Evolutionary conservation across 2,797 vertebrate genomes (phyloP).

Genomic region (Lepilemur septentrionalis): DNA sequence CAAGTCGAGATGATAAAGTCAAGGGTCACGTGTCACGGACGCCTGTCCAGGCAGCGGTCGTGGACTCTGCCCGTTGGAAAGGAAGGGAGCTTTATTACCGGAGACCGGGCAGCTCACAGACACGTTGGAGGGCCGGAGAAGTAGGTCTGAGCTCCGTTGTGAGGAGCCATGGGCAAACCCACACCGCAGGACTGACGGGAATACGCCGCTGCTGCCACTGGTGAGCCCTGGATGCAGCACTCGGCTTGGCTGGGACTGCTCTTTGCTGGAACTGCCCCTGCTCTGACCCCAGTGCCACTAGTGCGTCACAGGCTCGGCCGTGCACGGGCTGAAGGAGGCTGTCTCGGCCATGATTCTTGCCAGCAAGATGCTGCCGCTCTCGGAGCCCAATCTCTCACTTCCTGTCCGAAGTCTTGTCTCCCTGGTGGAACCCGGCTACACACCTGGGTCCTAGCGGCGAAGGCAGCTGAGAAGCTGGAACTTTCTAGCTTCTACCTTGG

Average conservation of each 20-base stretch:
- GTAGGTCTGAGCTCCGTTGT: not conserved
- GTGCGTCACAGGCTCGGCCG: not conserved
- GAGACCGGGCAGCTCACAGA: not conserved
- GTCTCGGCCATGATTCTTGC: not conserved
- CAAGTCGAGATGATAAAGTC: not conserved
- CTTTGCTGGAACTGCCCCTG: not conserved
- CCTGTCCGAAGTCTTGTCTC: not conserved
- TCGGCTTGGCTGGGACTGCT: not conserved
- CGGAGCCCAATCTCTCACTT: not conserved
- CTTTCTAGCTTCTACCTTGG: not conserved
- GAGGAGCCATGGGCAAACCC: not conserved
- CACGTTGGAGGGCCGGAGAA: not conserved
- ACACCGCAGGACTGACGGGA: not conserved
- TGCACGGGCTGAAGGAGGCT: not conserved
- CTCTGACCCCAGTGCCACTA: fast-evolving
- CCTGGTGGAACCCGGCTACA: not conserved
- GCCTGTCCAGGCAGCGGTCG: not conserved
- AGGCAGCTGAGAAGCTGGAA: not conserved
- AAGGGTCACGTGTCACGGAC: not conserved
- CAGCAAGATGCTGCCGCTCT: not conserved
- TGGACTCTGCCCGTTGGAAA: not conserved
- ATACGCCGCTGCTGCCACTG: not conserved
- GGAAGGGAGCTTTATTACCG: not conserved
- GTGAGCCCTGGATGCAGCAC: not conserved
- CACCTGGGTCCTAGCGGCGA: not conserved